These are phyloP conservation scores for Melopsittacus undulatus DNA, from an alignment of 2,797 vertebrate species.

Conservation along the genomic window DNA sequence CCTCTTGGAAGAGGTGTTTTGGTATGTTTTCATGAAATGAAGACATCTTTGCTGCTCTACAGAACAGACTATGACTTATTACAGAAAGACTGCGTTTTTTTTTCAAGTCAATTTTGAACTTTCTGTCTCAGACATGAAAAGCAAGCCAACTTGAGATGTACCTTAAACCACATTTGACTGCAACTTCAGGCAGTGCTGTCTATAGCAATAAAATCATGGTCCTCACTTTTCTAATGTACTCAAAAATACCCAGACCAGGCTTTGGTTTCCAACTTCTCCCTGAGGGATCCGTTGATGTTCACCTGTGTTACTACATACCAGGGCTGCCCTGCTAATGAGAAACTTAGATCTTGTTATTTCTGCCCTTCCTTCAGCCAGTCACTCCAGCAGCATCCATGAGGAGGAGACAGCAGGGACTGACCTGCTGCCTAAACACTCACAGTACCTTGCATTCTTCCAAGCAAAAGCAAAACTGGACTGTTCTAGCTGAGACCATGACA, in stretches of 20 bases:
- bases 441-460: neutral
- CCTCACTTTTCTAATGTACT: neutral
- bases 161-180: neutral
- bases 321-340: neutral
- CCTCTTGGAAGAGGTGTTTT: neutral
- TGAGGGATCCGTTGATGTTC: neutral
- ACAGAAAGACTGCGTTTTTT: neutral
- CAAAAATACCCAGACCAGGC: neutral
- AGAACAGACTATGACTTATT: neutral
- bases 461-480: neutral
- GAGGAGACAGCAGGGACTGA: neutral
- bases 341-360: neutral
- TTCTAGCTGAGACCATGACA: neutral
- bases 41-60: neutral
- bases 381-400: neutral
- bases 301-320: neutral
- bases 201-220: neutral
- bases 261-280: neutral
- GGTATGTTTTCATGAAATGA: neutral
- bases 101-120: neutral
- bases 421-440: neutral
- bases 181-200: neutral
- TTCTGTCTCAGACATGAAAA: neutral
- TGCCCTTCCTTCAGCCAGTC: neutral
- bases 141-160: neutral